phyloP scores from a whole-genome alignment of 1,140 invertebrate species.

The Teleogryllus occipitalis region DNA sequence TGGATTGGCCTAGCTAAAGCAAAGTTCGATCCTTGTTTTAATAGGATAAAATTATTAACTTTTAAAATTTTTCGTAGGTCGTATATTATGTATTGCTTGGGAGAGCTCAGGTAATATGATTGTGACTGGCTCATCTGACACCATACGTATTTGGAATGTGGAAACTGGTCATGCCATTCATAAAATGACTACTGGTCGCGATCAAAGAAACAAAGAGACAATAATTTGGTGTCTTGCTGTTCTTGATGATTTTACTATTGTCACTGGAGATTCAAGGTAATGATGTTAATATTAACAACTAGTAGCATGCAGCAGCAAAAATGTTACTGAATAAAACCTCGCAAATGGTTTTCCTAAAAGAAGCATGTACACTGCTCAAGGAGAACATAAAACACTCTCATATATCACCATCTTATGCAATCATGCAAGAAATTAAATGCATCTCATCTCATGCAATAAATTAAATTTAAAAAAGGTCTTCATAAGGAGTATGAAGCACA shows the following conservation, averaged over 20 bases:
- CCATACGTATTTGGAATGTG: constrained; percentile 80
- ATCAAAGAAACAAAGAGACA: constrained; percentile 54
- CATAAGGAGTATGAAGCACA: too few species aligned
- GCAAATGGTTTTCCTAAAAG: too few species aligned
- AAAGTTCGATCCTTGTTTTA: not conserved
- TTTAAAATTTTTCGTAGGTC: constrained; percentile 37
- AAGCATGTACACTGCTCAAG: too few species aligned
- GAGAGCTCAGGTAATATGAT: constrained; percentile 65
- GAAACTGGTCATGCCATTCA: constrained; percentile 73
- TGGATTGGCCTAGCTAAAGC: too few species aligned
- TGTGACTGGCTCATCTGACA: constrained; percentile 75
- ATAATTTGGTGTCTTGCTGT: constrained; percentile 81
- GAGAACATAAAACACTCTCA: too few species aligned
- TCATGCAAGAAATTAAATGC: too few species aligned
- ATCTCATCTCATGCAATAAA: too few species aligned
- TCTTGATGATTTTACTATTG: constrained; percentile 68
- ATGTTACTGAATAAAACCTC: too few species aligned
- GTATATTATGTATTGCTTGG: constrained; percentile 82
- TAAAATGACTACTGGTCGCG: constrained; percentile 61
- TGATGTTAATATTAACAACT: not conserved
- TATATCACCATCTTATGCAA: too few species aligned
- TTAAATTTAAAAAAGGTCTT: too few species aligned
- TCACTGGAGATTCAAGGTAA: constrained; percentile 76
- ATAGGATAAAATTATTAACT: not conserved
- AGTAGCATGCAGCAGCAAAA: too few species aligned